A percentile compares a stretch with the other conserved stretches of the same genome.
Conservation (phyloP, 2,113 vertebrate genomes). For the Morone chrysops region DNA sequence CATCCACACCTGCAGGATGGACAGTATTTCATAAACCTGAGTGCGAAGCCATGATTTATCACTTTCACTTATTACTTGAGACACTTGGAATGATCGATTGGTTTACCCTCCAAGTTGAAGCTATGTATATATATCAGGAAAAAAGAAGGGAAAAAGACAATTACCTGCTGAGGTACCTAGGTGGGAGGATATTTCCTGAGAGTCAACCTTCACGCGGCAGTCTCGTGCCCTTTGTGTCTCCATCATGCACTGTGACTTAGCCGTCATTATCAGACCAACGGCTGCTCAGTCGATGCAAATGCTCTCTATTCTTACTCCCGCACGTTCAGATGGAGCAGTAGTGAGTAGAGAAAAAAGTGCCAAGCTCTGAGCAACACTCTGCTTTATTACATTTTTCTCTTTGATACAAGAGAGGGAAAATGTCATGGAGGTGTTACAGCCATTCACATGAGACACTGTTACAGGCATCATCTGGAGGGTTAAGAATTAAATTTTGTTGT, state of each 20-base stretch:
- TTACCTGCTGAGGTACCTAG: conserved; percentile 56
- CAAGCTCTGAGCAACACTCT: neutral
- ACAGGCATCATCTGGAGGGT: neutral
- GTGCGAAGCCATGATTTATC: conserved; percentile 77
- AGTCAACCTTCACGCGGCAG: conserved; percentile 69
- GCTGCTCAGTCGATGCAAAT: conserved; percentile 37
- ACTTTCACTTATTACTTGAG: conserved; percentile 72
- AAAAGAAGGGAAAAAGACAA: conserved; percentile 45
- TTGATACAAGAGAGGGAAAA: neutral
- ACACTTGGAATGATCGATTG: conserved; percentile 77
- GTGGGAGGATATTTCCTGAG: conserved; percentile 62
- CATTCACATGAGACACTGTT: neutral
- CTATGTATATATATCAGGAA: conserved; percentile 66
- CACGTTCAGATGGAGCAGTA: neutral
- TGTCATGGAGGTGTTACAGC: neutral
- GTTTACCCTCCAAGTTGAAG: conserved; percentile 70
- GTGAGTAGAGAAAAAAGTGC: neutral
- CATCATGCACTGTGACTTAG: conserved; percentile 54
- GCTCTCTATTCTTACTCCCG: neutral
- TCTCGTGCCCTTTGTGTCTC: conserved; percentile 65
- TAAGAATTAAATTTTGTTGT: neutral
- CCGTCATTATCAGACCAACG: conserved; percentile 44
- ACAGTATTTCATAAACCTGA: conserved; percentile 78
- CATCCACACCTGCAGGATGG: conserved; percentile 62
- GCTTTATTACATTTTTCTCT: neutral